phyloP scores from a whole-genome alignment of 2,888 invertebrate species.

The Theristus sp. region DNA sequence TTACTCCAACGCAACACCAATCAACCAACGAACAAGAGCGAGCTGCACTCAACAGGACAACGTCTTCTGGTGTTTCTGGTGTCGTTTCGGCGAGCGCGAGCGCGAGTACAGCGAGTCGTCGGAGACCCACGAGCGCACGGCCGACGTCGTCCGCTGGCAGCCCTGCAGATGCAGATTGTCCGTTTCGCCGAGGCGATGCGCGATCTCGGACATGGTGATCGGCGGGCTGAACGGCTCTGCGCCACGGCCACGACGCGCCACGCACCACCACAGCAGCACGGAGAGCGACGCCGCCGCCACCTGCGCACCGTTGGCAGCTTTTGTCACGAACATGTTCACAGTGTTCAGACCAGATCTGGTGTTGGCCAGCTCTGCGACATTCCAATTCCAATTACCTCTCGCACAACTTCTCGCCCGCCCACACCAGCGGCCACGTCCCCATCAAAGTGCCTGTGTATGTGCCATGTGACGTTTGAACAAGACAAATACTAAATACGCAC shows the following conservation, averaged over 20 bases:
- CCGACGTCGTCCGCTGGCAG: not conserved
- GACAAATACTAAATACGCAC: no score
- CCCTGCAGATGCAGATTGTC: slow-evolving; percentile 8
- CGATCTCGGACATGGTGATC: slow-evolving; percentile 10
- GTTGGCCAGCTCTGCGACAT: no score
- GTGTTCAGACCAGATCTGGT: no score
- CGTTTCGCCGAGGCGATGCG: slow-evolving; percentile 7
- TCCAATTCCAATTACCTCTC: no score
- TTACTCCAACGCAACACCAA: no score
- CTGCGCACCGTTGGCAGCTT: not conserved
- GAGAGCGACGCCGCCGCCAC: not conserved
- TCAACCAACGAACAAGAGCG: no score
- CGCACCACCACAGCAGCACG: slow-evolving; percentile 7
- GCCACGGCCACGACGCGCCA: slow-evolving; percentile 1
- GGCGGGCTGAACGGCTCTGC: slow-evolving; percentile 8
- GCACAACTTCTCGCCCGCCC: no score
- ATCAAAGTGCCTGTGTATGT: no score
- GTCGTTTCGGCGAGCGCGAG: slow-evolving; percentile 1
- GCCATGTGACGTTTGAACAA: no score
- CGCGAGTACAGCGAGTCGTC: slow-evolving; percentile 8
- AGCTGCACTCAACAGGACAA: slow-evolving; percentile 9
- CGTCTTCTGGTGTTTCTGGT: slow-evolving; percentile 7
- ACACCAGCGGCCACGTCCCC: no score
- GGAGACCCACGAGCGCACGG: slow-evolving; percentile 6
- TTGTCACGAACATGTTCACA: no score